Evolutionary conservation across 2,797 vertebrate species (phyloP).

Genomic region (Xenops minutus): DNA sequence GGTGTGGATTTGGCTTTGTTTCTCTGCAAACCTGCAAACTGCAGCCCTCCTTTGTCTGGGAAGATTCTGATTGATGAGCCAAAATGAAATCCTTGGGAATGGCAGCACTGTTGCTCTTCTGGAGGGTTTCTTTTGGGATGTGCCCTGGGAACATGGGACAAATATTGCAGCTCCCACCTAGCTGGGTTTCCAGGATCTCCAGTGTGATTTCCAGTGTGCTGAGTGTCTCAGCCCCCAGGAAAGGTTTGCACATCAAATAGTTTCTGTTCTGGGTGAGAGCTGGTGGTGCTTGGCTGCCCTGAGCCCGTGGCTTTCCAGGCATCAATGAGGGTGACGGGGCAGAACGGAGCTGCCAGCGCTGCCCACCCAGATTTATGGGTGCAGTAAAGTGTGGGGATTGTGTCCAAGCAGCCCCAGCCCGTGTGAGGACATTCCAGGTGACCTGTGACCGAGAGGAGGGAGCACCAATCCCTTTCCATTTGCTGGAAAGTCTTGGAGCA

Average conservation of each 20-base stretch:
- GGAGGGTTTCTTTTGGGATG: not conserved
- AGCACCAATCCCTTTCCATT: not conserved
- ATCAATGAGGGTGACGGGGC: rapidly evolving
- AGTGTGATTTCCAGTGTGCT: not conserved
- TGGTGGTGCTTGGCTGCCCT: not conserved
- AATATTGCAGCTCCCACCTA: not conserved
- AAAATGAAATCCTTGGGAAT: not conserved
- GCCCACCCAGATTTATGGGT: not conserved
- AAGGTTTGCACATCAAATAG: rapidly evolving
- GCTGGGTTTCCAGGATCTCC: not conserved
- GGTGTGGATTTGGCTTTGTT: not conserved
- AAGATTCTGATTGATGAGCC: not conserved
- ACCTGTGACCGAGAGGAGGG: not conserved
- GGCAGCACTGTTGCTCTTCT: not conserved
- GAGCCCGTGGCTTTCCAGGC: not conserved
- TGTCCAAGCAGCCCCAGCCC: not conserved
- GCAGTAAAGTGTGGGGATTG: not conserved
- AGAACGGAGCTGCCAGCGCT: rapidly evolving
- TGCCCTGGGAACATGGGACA: rapidly evolving
- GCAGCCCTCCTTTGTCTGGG: not conserved
- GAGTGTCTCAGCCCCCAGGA: not conserved
- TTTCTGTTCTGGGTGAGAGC: not conserved
- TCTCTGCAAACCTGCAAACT: not conserved
- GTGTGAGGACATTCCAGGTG: not conserved
- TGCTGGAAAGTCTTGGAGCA: not conserved